phyloP scores from a whole-genome alignment of 2,113 vertebrate genomes.

The Ceuthmochares aereus region DNA sequence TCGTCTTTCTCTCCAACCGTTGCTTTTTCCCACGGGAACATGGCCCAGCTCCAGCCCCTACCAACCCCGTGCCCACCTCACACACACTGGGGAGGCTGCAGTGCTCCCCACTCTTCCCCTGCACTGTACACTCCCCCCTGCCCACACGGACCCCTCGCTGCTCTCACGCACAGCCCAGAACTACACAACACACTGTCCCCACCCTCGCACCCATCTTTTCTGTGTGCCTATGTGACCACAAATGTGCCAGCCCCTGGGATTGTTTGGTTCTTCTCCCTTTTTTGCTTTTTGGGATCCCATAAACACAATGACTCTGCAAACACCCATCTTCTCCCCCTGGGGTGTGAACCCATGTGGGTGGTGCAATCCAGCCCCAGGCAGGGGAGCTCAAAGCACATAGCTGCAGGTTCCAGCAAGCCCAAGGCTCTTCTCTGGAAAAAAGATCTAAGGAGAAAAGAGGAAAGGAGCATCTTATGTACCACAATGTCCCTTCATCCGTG shows the following conservation, averaged over 20 bases:
- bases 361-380: background rate
- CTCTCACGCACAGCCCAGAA: background rate
- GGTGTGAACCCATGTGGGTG: background rate
- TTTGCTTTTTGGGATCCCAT: background rate
- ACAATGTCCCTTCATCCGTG: too few species aligned
- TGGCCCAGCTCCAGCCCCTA: background rate
- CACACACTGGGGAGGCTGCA: rapidly evolving
- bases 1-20: background rate
- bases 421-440: background rate
- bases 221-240: background rate
- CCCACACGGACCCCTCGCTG: background rate
- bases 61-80: rapidly evolving
- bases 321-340: background rate
- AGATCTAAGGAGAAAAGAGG: background rate
- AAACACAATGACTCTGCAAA: background rate
- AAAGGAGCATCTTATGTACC: background rate
- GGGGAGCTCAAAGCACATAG: background rate
- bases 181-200: background rate
- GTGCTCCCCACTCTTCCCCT: background rate
- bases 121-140: rapidly evolving
- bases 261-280: background rate
- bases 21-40: background rate
- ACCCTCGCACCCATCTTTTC: background rate
- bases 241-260: background rate
- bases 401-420: background rate